Evolutionary conservation across 1,140 invertebrate species (phyloP), one percentile per base, ranked within the genome.

Genomic region (Philopotamus ludificatus): DNA sequence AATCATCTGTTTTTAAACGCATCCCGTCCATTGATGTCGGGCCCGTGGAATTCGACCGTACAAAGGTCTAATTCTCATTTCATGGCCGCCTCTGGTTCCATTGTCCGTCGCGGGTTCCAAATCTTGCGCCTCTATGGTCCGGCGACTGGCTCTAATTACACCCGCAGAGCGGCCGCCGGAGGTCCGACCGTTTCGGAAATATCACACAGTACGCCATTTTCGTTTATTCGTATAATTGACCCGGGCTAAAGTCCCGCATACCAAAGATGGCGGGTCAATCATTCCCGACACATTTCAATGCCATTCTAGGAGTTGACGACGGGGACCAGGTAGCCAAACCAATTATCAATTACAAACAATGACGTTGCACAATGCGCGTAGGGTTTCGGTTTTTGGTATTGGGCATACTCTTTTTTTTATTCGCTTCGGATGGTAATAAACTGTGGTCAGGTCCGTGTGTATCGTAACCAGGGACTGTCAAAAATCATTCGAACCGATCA

Each of bases 301-400:
- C 25, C 16, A 15, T 23, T 20, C 21, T 39, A 12, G 53, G 16
- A n/a, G n/a, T n/a, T n/a, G n/a, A 18, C 51, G 10, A 21, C 47
- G 57, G n/a, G 28, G 66, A 58, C 15, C 67, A 68, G 67, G 67
- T 68, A 63, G 67, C 58, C 59, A 57, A 62, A 66, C 68, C 68
- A 70, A 70, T 70, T 70, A 70, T 66, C 68, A 70, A 70, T 70
- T 70, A 70, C 68, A 70, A 70, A 70, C 68, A 70, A 70, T 70
- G 68, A 70, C 68, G 23, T 12, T 18, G 64, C 68, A 70, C 41
- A 66, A 63, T 44, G 16, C 53, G 47, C 51, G 66, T n/a, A 8
- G 34, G 62, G 61, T 59, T 64, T 61, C 28, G 55, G 34, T 23
- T 59, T 54, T 55, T 63, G 47, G 51, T 10, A 16, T 53, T 54